Base-by-base conservation (phyloP, 2,113 vertebrate species). In the Asarcornis scutulata region DNA sequence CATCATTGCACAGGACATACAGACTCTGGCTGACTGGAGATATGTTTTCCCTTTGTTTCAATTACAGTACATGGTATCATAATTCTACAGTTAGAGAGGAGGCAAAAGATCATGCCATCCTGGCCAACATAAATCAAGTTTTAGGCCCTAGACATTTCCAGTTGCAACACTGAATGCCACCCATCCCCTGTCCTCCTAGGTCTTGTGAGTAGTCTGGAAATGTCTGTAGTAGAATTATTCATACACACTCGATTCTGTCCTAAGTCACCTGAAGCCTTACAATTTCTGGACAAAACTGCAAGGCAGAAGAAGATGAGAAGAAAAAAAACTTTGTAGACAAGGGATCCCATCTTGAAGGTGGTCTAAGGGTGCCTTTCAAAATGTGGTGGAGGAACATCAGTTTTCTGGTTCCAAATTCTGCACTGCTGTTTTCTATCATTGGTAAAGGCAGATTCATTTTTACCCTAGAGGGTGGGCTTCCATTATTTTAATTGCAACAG, bases 401-500 rank as follows among this genome's bases (percentile, higher is more conserved):
- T 88, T 83, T 92, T 76, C 62, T 87, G 11, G 3, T 84, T 93
- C 44, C 40, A 53, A 55, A 75, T 52, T 8, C 36, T 82, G 27
- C 11, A 66, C 22, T 88, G 46, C 59, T 95, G 86, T 88, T 96
- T 96, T 91, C 62, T 92, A 46, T 86, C 77, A 88, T 48, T 84
- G 69, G 32, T 87, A 85, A 86, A 92, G 55, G 16, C 53, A 80
- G 75, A 77, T 85, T 89, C 6, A 76, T 79, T 95, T 93, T 91
- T 89, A 74, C 71, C 18, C 66, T 31, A 58, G 42, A 83, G 84
- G 38, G 38, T 89, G 83, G 34, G 62, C 58, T 89, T 89, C 34
- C 69, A 48, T 72, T 84, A 88, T 81, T 91, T 92, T 89, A 95
- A 82, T 92, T 89, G 48, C 84, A 96, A 60, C 22, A 40, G 42